phyloP scores from a whole-genome alignment of 35 echinoderm and acorn worm species.

The Apostichopus japonicus region DNA sequence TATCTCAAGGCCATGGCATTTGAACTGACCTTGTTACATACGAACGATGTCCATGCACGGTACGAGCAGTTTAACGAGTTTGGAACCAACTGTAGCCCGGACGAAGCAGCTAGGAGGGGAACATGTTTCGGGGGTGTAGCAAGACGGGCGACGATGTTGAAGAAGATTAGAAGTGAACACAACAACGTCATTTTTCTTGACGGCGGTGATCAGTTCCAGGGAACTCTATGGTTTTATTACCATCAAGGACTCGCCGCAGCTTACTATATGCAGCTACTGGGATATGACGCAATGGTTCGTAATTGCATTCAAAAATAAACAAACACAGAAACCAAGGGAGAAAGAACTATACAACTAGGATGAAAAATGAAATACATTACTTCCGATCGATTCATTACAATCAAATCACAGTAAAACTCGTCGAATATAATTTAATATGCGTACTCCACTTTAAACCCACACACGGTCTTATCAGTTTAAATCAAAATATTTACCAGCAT shows the following conservation, averaged over 20 bases:
- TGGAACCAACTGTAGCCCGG: neutral
- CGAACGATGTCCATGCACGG: conserved; percentile 67
- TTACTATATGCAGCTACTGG: conserved; percentile 50
- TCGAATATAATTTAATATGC: too few relatives aligned
- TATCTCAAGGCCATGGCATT: neutral
- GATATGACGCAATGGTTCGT: conserved; percentile 70
- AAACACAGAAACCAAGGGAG: too few relatives aligned
- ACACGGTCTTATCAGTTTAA: too few relatives aligned
- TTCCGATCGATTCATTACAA: too few relatives aligned
- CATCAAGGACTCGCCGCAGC: conserved; percentile 63
- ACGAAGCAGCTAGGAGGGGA: neutral
- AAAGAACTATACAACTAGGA: too few relatives aligned
- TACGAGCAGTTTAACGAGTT: conserved; percentile 32
- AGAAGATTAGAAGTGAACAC: conserved; percentile 27
- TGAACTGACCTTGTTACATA: conserved; percentile 45
- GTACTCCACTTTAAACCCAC: too few relatives aligned
- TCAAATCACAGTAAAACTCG: too few relatives aligned
- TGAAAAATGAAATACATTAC: too few relatives aligned
- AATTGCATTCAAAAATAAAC: neutral
- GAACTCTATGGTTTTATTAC: conserved; percentile 85
- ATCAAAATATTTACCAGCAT: too few relatives aligned
- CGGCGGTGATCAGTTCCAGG: conserved; percentile 75
- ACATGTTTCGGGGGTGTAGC: conserved; percentile 64
- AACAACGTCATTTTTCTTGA: conserved; percentile 56
- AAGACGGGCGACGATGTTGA: conserved; percentile 33